These are phyloP conservation scores for Esperia sulphurella DNA, from an alignment of 2,888 invertebrate species.

Conservation along the genomic window DNA sequence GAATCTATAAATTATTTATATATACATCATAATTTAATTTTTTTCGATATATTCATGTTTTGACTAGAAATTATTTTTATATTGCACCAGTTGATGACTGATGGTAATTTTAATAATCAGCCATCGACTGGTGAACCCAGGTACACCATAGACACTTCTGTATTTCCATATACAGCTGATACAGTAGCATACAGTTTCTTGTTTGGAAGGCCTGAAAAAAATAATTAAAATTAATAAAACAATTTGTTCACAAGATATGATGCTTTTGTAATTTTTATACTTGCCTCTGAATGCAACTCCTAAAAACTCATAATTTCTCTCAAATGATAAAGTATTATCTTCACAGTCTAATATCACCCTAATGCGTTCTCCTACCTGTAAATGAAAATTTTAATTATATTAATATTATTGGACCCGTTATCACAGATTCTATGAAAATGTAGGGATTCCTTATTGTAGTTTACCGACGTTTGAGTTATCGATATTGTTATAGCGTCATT, in stretches of 20 bases:
- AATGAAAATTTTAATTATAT: background rate
- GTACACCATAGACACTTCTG: constrained; percentile 99
- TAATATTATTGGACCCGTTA: background rate
- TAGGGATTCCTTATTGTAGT: no score
- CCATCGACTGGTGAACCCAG: constrained; percentile 97
- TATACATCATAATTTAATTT: no score
- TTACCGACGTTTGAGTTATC: no score
- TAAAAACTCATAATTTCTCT: constrained; percentile 98
- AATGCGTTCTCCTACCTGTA: constrained; percentile 96
- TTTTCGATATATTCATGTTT: constrained; percentile 3
- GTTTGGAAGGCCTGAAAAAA: constrained; percentile 89
- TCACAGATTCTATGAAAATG: no score
- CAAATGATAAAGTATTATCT: constrained; percentile 97
- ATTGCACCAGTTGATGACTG: background rate
- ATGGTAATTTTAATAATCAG: constrained; percentile 69
- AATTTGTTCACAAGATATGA: background rate
- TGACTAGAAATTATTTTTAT: constrained; percentile 13
- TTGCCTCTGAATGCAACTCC: constrained; percentile 97
- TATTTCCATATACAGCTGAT: constrained; percentile 99
- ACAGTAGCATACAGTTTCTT: constrained; percentile 96
- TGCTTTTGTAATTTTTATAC: constrained; percentile 8
- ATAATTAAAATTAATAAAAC: background rate
- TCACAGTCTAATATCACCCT: constrained; percentile 99
- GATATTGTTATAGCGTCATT: no score
- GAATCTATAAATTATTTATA: no score